These are phyloP conservation scores for Coenonympha arcania DNA, from an alignment of 2,888 invertebrate species.

Conservation along the genomic window DNA sequence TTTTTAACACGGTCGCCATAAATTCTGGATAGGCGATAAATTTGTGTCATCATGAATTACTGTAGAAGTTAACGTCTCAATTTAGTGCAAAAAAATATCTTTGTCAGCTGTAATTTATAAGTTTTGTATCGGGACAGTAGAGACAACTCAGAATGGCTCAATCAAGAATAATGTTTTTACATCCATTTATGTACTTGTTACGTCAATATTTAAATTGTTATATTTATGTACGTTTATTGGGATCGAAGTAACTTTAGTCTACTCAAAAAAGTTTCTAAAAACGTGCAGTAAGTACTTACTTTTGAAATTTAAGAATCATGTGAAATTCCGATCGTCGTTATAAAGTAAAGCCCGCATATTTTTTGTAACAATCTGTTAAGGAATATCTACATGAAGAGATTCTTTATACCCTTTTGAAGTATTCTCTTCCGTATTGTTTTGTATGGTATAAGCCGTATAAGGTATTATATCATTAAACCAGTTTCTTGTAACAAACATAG, in stretches of 20 bases:
- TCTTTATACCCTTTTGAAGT: background rate
- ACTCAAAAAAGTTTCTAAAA: no score
- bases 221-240: no score
- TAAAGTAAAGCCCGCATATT: conserved; percentile 22
- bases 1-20: conserved; percentile 2
- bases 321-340: conserved; percentile 17
- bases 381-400: conserved; percentile 2
- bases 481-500: no score
- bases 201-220: no score
- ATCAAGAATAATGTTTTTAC: no score
- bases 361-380: conserved; percentile 9
- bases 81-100: background rate
- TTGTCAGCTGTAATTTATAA: background rate
- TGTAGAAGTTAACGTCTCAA: conserved; percentile 1
- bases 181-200: no score
- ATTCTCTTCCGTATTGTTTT: conserved; percentile 1
- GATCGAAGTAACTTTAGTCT: no score
- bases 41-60: conserved; percentile 6
- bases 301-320: conserved; percentile 20
- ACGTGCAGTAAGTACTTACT: background rate
- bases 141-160: background rate
- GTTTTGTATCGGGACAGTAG: background rate
- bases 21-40: conserved; percentile 1
- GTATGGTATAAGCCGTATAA: background rate
- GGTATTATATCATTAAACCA: no score